phyloP scores from a whole-genome alignment of 2,888 invertebrate species.

The Torymus texanus region DNA sequence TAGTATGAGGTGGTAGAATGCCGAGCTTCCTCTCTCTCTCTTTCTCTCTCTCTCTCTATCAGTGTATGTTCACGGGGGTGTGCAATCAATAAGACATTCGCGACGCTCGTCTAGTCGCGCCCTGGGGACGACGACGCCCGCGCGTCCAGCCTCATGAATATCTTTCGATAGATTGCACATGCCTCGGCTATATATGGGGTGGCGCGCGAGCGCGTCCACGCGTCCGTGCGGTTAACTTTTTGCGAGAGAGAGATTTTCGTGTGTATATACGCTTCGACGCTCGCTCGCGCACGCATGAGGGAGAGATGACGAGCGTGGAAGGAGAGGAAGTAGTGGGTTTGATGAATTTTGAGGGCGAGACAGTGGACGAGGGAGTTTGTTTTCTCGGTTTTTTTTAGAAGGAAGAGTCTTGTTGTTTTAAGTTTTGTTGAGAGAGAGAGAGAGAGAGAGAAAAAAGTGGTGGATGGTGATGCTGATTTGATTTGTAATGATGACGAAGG shows the following conservation, averaged over 20 bases:
- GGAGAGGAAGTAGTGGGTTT: no score
- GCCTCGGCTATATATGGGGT: constrained; percentile 65
- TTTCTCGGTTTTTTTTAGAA: no score
- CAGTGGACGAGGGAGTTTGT: no score
- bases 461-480: neutral
- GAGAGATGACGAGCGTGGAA: constrained; percentile 25
- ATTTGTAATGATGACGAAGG: neutral
- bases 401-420: no score
- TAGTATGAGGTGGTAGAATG: no score
- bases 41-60: neutral
- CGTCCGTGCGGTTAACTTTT: constrained; percentile 71
- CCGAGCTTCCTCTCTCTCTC: neutral
- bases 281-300: constrained; percentile 15
- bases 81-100: constrained; percentile 75
- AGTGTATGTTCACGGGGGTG: constrained; percentile 42
- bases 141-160: constrained; percentile 72
- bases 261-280: constrained; percentile 42
- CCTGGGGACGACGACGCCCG: neutral
- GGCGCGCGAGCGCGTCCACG: constrained; percentile 68
- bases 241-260: constrained; percentile 46
- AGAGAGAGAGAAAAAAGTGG: constrained; percentile 5
- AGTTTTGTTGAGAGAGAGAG: neutral
- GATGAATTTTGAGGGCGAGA: no score
- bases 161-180: constrained; percentile 76
- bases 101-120: constrained; percentile 65